Evolutionary conservation across 2,113 vertebrate genomes (phyloP), one percentile per base, ranked within the genome.

Genomic region (Takifugu flavidus): DNA sequence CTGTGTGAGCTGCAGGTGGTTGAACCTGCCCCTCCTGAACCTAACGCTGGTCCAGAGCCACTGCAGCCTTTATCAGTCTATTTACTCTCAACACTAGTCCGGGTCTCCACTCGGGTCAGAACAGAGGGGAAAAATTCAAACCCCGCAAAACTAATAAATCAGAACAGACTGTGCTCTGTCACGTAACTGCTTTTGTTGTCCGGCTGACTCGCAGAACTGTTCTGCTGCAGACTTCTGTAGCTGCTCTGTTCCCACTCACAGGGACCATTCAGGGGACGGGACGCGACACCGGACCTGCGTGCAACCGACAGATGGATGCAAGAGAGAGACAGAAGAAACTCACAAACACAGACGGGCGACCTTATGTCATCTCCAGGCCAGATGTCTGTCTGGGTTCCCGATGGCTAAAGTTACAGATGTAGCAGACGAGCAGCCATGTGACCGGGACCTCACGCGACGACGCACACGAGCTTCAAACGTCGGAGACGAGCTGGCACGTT

Each of bases 211-310:
- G 55, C 64, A 54, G 65, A 25, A 56, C 39, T 71, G 65, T 81
- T 83, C 70, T 67, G 70, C 82, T 77, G 62, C 75, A 80, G 72
- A 83, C 66, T 51, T 80, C 60, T 83, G 78, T 78, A 49, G 79
- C 62, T 4, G 62, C 77, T 78, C 77, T 82, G 81, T 87, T 84
- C 65, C 47, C 50, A 59, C 59, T 71, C 56, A 73, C 26, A 85
- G 73, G 81, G 69, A 15, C 76, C 65, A 70, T 85, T 80, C 71
- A 76, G 44, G 25, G 54, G 59, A 69, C 63, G 59, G 69, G 66
- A 74, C 56, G 57, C 58, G 55, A 53, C 70, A 49, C 52, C 53
- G 49, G 74, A 65, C 77, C 69, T 62, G 65, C 4, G 13, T 56
- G 34, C 34, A 11, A 39, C 34, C 7, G 34, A 39, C 34, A 10